Base-by-base conservation (phyloP, 2,797 vertebrate species). In the Enteromius anoplus region DNA sequence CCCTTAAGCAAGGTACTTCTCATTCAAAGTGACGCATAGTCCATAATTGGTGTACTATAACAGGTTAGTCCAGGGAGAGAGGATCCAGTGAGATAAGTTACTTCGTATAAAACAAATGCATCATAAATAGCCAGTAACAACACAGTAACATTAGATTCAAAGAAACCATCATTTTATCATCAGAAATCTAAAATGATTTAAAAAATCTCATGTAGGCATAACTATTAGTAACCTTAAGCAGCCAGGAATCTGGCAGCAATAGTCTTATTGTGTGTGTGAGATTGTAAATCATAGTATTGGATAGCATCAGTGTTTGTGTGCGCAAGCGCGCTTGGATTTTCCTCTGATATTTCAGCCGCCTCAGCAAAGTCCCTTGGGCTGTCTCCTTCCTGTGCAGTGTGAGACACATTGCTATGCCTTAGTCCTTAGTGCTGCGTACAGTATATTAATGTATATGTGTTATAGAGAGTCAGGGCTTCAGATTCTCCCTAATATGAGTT, bases 301-400 rank as follows among this genome's bases (percentile, higher is more conserved):
- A 76, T 65, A 21, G 65, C 65, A 45, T 68, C 70, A 42, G 55
- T 81, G 78, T 65, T 73, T 65, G 19, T 37, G 47, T 71, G 73
- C n/a, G 17, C 60, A 75, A 26, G 26, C 37, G 64, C 26, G 23
- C 81, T 69, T 32, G 7, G 40, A 19, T 42, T 60, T 83, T 83
- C 42, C 75, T 85, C 85, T 85, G 81, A 69, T 83, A 21, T 89
- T 91, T 84, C 84, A 86, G 73, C 72, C 83, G 21, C 84, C 88
- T 90, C 82, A 89, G 84, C 84, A 83, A 49, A 62, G 83, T 83
- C 85, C 83, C 70, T 88, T 53, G 77, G 68, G 88, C 70, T 53
- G 64, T 55, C 64, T 66, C 55, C 81, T 83, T 85, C 76, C 76
- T 83, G 80, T 83, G 49, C n/a, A 47, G 62, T 29, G 15, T 68